phyloP scores from a whole-genome alignment of 2,113 vertebrate genomes.

The Mystacornis crossleyi region DNA sequence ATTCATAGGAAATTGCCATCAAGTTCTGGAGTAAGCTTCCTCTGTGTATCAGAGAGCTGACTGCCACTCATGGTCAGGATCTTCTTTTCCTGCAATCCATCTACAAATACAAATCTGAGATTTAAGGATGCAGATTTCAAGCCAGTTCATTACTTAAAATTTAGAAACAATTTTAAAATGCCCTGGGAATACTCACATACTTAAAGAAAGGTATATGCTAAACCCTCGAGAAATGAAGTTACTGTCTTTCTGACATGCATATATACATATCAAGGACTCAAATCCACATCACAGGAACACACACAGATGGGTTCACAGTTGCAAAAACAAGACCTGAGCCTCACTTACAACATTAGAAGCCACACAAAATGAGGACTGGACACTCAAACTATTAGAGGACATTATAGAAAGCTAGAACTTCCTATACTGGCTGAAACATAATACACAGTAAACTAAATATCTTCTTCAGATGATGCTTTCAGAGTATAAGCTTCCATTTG shows the following conservation, averaged over 20 bases:
- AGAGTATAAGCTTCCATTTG: not conserved
- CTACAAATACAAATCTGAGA: slow-evolving; percentile 2
- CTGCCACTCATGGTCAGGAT: not conserved
- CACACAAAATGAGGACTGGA: not conserved
- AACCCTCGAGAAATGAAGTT: not conserved
- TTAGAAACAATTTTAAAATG: not conserved
- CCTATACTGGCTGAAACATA: not conserved
- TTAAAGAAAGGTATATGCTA: not conserved
- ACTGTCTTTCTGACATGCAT: not conserved
- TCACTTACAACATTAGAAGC: not conserved
- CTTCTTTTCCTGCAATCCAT: not conserved
- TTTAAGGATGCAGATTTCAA: not conserved
- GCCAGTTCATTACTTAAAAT: not conserved
- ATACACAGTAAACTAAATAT: not conserved
- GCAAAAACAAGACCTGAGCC: not conserved
- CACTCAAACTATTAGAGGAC: not conserved
- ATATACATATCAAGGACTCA: not conserved
- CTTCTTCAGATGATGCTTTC: not conserved
- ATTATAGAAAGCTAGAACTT: not conserved
- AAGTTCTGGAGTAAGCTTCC: not conserved
- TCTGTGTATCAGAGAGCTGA: not conserved
- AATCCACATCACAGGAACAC: not conserved
- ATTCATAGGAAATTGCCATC: not conserved
- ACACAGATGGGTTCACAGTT: not conserved
- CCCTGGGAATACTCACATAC: not conserved